phyloP scores from a whole-genome alignment of 1,140 invertebrate genomes.

The Penaeus vannamei region DNA sequence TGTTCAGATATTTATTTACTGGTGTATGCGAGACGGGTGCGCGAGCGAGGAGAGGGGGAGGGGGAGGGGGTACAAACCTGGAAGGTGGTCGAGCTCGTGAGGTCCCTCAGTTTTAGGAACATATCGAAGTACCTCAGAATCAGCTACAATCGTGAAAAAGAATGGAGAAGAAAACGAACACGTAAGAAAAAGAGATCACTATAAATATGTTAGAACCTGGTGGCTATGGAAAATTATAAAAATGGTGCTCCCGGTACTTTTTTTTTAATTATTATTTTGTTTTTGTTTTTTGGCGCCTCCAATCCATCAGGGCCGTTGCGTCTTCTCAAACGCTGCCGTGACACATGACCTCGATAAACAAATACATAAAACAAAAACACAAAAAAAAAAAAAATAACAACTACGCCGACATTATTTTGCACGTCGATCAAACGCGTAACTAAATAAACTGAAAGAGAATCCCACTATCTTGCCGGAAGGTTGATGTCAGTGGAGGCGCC shows the following conservation, averaged over 20 bases:
- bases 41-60: background rate
- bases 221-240: slow-evolving; percentile 28
- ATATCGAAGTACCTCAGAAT: slow-evolving; percentile 99
- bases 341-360: no score
- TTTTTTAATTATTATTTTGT: no score
- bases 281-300: no score
- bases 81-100: slow-evolving; percentile 90
- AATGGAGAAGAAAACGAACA: slow-evolving; percentile 60
- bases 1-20: no score
- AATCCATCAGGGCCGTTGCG: no score
- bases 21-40: background rate
- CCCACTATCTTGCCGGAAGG: no score
- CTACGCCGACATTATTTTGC: no score
- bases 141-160: slow-evolving; percentile 75
- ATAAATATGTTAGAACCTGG: slow-evolving; percentile 36
- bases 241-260: background rate
- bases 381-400: no score
- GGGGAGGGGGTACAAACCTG: slow-evolving; percentile 73
- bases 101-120: slow-evolving; percentile 98
- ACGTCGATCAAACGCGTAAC: no score
- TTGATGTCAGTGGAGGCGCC: background rate
- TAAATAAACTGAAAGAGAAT: no score
- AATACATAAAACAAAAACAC: no score
- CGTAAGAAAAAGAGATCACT: slow-evolving; percentile 59
- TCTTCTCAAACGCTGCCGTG: no score